Percentiles rank a stretch among this genome's conserved stretches.
These are phyloP conservation scores for Thaleichthys pacificus DNA, from an alignment of 2,797 vertebrate species.

Conservation along the genomic window DNA sequence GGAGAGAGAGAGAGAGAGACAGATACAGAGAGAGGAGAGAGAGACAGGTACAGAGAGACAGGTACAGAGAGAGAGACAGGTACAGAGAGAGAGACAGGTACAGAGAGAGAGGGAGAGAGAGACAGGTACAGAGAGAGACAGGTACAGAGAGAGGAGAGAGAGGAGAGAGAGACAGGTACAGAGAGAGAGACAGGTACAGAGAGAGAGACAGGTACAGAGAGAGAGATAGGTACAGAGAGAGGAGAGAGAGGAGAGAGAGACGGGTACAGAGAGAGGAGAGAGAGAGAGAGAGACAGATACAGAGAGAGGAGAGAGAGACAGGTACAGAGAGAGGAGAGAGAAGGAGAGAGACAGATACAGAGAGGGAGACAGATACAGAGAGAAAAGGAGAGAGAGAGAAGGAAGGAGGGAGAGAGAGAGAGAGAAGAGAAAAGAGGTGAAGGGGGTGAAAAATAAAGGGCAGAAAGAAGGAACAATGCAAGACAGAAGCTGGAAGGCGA, in stretches of 20 bases:
- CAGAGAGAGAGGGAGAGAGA: too few species aligned
- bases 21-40: too few species aligned
- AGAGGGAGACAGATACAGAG: not conserved
- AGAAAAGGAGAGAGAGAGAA: slow-evolving; percentile 20
- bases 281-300: slow-evolving; percentile 23
- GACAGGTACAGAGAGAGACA: too few species aligned
- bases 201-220: too few species aligned
- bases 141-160: too few species aligned
- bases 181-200: too few species aligned
- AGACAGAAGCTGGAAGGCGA: not conserved
- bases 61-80: slow-evolving; percentile 11
- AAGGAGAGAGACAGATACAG: not conserved
- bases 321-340: slow-evolving; percentile 36
- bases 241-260: too few species aligned
- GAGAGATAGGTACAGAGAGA: too few species aligned
- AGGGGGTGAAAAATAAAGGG: not conserved
- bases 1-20: too few species aligned
- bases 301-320: slow-evolving; percentile 11
- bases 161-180: too few species aligned
- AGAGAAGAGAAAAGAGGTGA: not conserved
- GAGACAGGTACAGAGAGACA: too few species aligned
- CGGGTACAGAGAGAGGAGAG: too few species aligned
- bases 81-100: slow-evolving; percentile 36
- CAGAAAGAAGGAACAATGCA: not conserved
- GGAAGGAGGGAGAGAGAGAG: not conserved